These are phyloP conservation scores for Eriosoma lanigerum DNA, from an alignment of 1,140 invertebrate species.

Conservation along the genomic window DNA sequence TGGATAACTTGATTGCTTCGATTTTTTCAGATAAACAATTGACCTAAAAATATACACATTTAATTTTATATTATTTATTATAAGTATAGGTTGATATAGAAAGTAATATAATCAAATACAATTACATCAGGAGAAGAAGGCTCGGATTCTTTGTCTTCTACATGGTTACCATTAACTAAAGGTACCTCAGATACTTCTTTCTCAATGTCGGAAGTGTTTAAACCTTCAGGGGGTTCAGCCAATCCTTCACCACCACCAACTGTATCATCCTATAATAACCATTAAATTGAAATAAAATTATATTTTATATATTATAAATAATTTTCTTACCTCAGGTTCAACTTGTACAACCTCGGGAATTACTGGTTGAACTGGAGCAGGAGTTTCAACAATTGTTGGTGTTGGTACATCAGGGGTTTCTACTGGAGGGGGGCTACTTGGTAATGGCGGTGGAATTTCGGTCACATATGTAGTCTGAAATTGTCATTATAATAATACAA, in stretches of 20 bases:
- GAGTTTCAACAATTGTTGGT: constrained; percentile 38
- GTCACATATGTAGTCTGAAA: constrained; percentile 7
- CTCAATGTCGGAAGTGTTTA: constrained; percentile 46
- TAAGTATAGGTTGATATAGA: too few relatives aligned
- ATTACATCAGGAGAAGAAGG: constrained; percentile 37
- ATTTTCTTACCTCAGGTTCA: constrained; percentile 21
- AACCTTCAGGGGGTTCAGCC: constrained; percentile 42
- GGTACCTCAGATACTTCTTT: constrained; percentile 48
- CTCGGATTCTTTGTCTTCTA: not conserved
- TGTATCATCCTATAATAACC: constrained; percentile 33
- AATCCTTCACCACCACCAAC: constrained; percentile 46
- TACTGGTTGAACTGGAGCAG: not conserved
- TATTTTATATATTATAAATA: not conserved
- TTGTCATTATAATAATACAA: not conserved
- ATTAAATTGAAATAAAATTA: not conserved
- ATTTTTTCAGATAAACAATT: constrained; percentile 33
- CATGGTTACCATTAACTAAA: constrained; percentile 43
- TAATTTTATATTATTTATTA: not conserved
- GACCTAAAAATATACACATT: not conserved
- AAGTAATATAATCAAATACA: not conserved
- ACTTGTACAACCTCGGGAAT: constrained; percentile 26
- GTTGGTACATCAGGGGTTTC: constrained; percentile 22
- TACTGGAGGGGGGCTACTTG: constrained; percentile 34
- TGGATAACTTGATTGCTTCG: constrained; percentile 30
- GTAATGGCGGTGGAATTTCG: constrained; percentile 30